These are phyloP conservation scores for Macrocentrus cingulum DNA, from an alignment of 1,140 invertebrate species.

Conservation along the genomic window DNA sequence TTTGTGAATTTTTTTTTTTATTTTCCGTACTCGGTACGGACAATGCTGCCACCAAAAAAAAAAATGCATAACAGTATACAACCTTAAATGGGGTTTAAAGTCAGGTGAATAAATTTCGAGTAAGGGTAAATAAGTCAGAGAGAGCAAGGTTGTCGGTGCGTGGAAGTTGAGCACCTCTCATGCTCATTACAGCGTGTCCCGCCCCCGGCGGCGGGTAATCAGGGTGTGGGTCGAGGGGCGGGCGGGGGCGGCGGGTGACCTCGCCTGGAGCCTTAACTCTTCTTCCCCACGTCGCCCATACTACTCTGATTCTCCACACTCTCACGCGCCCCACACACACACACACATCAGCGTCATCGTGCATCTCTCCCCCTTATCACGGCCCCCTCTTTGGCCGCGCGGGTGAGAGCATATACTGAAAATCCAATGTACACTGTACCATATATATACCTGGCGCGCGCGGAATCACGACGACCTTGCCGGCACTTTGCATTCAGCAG, in stretches of 20 bases:
- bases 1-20: too few relatives aligned
- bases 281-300: conserved; percentile 31
- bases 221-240: conserved; percentile 38
- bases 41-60: too few relatives aligned
- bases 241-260: conserved; percentile 55
- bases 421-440: too few relatives aligned
- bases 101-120: too few relatives aligned
- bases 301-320: conserved; percentile 21
- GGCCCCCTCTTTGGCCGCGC: conserved; percentile 27
- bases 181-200: conserved; percentile 56
- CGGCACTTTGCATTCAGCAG: conserved; percentile 30
- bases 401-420: conserved; percentile 25
- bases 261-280: conserved; percentile 54
- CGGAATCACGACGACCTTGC: not conserved
- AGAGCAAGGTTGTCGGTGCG: conserved; percentile 22
- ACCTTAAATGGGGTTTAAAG: too few relatives aligned
- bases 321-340: conserved; percentile 23
- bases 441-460: not conserved
- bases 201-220: conserved; percentile 56
- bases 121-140: conserved; percentile 16
- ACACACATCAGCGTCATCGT: conserved; percentile 1
- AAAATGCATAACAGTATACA: too few relatives aligned
- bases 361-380: conserved; percentile 8
- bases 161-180: conserved; percentile 54
- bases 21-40: too few relatives aligned